Evolutionary conservation across 2,113 vertebrate species (phyloP).

Genomic region (Pelusios castaneus): DNA sequence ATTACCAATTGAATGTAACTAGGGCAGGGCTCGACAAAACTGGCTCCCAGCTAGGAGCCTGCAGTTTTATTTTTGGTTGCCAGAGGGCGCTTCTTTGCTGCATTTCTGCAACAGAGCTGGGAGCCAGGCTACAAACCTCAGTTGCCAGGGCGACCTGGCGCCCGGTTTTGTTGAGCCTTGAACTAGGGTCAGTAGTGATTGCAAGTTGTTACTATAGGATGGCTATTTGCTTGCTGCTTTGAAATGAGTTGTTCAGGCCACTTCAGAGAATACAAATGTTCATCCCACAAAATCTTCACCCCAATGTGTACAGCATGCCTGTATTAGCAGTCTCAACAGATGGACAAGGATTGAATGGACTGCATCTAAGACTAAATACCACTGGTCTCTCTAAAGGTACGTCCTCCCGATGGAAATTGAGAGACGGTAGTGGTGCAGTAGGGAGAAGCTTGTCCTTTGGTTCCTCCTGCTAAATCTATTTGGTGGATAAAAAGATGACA

Average conservation of each 20-base stretch:
- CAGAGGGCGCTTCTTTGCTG: no score
- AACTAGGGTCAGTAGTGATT: neutral
- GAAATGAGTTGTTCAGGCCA: constrained; percentile 24
- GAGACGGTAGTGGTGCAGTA: neutral
- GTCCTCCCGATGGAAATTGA: constrained; percentile 25
- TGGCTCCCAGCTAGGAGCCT: no score
- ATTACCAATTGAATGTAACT: constrained; percentile 10
- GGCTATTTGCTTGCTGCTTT: constrained; percentile 26
- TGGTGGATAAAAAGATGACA: neutral
- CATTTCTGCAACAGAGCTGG: no score
- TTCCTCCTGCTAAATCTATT: neutral
- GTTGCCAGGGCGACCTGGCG: no score
- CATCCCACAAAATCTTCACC: neutral
- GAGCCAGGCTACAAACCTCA: no score
- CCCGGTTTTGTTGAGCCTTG: no score
- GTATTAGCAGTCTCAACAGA: constrained; percentile 16
- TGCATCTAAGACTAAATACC: neutral
- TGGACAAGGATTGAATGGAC: constrained; percentile 11
- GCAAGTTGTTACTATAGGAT: neutral
- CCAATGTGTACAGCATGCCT: constrained; percentile 5
- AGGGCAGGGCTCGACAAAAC: no score
- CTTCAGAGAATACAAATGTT: constrained; percentile 2
- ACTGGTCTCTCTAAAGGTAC: constrained; percentile 16
- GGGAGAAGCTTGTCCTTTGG: neutral
- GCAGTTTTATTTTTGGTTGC: no score